A percentile compares a stretch with the other conserved stretches of the same genome.
Conservation (phyloP, 1,140 invertebrate species). For the Melipona quadrifasciata region DNA sequence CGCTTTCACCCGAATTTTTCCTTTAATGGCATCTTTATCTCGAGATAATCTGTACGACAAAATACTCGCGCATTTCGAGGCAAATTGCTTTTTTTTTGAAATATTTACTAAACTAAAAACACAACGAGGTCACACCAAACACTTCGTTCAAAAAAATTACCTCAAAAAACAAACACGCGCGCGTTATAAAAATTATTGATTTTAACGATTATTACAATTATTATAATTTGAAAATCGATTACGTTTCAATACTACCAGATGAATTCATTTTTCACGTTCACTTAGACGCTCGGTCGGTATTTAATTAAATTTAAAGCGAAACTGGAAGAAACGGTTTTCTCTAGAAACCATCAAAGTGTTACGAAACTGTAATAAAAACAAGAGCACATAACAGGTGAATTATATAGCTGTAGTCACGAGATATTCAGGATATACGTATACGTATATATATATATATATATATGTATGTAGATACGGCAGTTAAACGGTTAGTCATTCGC, state of each 20-base stretch:
- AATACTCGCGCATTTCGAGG: background rate
- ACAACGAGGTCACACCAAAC: too few species aligned
- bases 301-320: background rate
- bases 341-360: slow-evolving; percentile 7
- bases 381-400: background rate
- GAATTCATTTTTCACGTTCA: background rate
- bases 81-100: too few species aligned
- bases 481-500: slow-evolving; percentile 12
- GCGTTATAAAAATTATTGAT: too few species aligned
- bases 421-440: background rate
- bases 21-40: background rate
- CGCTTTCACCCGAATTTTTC: background rate
- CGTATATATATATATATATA: too few species aligned
- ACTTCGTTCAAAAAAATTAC: background rate
- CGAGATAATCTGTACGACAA: background rate
- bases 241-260: too few species aligned
- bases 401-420: background rate
- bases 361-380: slow-evolving; percentile 33
- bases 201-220: background rate
- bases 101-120: too few species aligned
- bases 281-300: too few species aligned
- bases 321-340: background rate
- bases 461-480: background rate
- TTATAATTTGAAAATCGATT: background rate
- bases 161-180: too few species aligned